Evolutionary conservation across 2,797 vertebrate genomes (phyloP), one percentile per base, ranked within the genome.

Genomic region (Poliocrania exsul): DNA sequence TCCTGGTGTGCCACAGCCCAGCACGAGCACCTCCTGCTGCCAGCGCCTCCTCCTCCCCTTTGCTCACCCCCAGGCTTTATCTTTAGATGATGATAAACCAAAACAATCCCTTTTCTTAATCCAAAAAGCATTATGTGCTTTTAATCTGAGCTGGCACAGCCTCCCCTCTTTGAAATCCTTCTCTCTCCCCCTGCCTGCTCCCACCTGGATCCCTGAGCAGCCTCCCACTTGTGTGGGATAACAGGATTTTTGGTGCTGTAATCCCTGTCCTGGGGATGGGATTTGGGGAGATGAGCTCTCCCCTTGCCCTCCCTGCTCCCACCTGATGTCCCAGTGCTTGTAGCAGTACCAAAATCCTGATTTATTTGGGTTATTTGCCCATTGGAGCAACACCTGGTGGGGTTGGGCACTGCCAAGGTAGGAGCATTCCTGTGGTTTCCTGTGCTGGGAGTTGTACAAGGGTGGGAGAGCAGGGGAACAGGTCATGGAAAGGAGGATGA

Each of bases 61-160:
- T 20, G 5, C 51, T 66, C 54, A 35, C 77, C 54, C 19, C 0
- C 4, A 8, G 89, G 53, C 35, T 47, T 88, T 91, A 62, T 89
- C 93, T 96, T 74, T 66, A 11, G 46, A 9, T 37, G 71, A 81
- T 56, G 85, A 71, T 75, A 92, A 91, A 91, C 65, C 58, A 84
- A 71, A 94, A 79, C 90, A 94, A 88, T 93, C 74, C 53, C 13
- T 84, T 79, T 42, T 19, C 73, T 85, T 95, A 93, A 96, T 95
- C 92, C 90, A 40, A 31, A 92, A 93, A 92, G 86, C 93, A 84
- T 79, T 91, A 72, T 23, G 69, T 85, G 67, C 60, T 91, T 88
- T 95, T 88, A 79, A 72, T 90, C 88, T 50, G 31, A 56, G 66
- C 81, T 33, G 38, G 15, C 0, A 0, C 60, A 83, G 69, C 51